These are phyloP conservation scores for Diploptera punctata DNA, from an alignment of 2,888 invertebrate genomes.

Conservation along the genomic window DNA sequence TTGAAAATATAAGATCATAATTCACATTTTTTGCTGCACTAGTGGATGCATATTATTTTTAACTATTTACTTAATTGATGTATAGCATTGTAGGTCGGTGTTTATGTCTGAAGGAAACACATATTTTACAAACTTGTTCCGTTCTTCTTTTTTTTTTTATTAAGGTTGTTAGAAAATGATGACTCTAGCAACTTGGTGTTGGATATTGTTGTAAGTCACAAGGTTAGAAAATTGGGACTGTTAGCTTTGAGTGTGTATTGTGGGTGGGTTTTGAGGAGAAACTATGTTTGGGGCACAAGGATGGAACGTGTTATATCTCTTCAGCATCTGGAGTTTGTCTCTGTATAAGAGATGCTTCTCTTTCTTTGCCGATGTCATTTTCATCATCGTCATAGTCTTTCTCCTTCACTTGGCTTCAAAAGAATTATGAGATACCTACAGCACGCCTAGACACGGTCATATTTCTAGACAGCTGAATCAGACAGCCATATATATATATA, in stretches of 20 bases:
- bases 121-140: neutral
- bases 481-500: too few species aligned
- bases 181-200: neutral
- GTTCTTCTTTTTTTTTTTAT: neutral
- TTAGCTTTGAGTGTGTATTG: too few species aligned
- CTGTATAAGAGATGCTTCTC: neutral
- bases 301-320: neutral
- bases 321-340: constrained; percentile 9
- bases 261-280: too few species aligned
- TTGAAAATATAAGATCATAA: neutral
- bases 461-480: too few species aligned
- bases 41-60: neutral
- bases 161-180: neutral
- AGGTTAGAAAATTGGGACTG: neutral
- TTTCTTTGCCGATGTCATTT: too few species aligned
- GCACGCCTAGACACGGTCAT: too few species aligned
- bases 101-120: neutral
- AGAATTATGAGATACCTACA: too few species aligned
- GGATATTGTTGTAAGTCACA: neutral
- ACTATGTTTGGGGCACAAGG: neutral
- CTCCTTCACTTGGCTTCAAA: too few species aligned
- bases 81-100: neutral
- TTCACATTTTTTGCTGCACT: neutral
- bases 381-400: too few species aligned
- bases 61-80: neutral